Evolutionary conservation across 2,888 invertebrate genomes (phyloP).

Genomic region (Latrodectus hesperus): DNA sequence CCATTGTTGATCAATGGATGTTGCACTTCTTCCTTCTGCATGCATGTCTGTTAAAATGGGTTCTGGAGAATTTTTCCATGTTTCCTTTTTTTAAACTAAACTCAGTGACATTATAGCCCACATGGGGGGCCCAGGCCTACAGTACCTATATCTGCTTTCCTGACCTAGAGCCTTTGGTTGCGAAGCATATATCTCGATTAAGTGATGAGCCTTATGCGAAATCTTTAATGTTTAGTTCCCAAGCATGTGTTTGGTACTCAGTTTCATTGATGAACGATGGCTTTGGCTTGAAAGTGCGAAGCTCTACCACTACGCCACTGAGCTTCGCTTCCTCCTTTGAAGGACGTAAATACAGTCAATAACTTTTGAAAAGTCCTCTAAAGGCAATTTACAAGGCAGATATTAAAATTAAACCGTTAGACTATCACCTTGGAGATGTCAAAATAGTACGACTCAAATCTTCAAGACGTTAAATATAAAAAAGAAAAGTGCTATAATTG

Average conservation of each 20-base stretch:
- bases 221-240: background rate
- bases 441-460: too few relatives aligned
- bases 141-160: background rate
- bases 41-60: too few relatives aligned
- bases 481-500: too few relatives aligned
- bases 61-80: background rate
- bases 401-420: too few relatives aligned
- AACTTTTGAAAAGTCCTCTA: too few relatives aligned
- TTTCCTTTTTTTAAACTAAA: background rate
- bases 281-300: background rate
- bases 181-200: background rate
- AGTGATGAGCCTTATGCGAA: background rate
- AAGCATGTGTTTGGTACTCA: background rate
- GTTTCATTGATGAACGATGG: background rate
- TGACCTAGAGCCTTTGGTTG: background rate
- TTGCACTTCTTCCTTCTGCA: too few relatives aligned
- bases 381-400: too few relatives aligned
- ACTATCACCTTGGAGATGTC: too few relatives aligned
- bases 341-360: background rate
- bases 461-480: too few relatives aligned
- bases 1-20: too few relatives aligned
- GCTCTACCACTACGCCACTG: background rate
- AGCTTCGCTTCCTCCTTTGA: background rate
- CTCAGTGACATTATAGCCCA: background rate
- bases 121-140: background rate